Evolutionary conservation across 2,797 vertebrate genomes (phyloP).

Genomic region (Carduelis carduelis): DNA sequence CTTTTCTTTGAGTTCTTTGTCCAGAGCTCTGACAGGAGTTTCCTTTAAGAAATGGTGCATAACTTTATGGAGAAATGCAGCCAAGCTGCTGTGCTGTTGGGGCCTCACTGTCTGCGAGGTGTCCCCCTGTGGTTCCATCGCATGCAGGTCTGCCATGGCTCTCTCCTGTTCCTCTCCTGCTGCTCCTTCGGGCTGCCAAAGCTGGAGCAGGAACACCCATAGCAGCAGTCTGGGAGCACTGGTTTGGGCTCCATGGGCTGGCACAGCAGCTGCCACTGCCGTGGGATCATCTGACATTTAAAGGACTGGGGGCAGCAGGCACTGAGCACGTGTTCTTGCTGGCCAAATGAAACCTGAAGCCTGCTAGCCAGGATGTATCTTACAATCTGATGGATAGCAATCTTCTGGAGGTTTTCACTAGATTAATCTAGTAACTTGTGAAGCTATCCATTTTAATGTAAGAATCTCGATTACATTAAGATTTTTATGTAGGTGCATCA

Average conservation of each 20-base stretch:
- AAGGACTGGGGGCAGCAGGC: background rate
- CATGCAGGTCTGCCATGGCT: background rate
- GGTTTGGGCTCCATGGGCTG: background rate
- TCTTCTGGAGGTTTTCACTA: background rate
- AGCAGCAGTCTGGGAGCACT: background rate
- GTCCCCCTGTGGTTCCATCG: background rate
- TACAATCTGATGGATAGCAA: background rate
- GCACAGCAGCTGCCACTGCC: background rate
- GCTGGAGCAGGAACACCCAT: background rate
- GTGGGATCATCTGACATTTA: background rate
- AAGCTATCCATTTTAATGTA: background rate
- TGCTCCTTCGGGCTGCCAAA: accelerated
- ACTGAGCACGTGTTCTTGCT: background rate
- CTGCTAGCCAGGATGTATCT: background rate
- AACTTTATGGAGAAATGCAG: background rate
- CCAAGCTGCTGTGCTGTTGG: background rate
- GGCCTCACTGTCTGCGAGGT: background rate
- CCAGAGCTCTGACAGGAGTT: background rate
- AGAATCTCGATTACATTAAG: background rate
- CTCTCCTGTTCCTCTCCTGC: background rate
- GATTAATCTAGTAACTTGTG: background rate
- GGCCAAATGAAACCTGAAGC: background rate
- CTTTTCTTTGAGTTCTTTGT: background rate
- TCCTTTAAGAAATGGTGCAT: background rate
- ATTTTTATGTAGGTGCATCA: background rate